Evolutionary conservation across 2,888 invertebrate genomes (phyloP).

Genomic region (Microplitis manilae): DNA sequence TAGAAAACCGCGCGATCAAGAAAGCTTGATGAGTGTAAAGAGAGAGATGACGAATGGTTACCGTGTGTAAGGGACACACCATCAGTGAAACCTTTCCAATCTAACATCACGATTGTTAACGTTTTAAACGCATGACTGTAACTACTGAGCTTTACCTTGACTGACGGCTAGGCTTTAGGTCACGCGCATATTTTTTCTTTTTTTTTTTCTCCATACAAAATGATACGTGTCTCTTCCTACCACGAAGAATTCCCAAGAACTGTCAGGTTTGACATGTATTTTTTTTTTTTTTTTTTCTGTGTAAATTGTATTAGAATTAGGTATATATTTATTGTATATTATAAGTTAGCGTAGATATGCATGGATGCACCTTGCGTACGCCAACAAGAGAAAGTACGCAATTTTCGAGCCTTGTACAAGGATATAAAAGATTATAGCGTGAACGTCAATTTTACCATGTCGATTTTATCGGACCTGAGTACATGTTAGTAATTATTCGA

Average conservation of each 20-base stretch:
- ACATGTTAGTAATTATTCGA: neutral
- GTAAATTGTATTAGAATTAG: constrained; percentile 6
- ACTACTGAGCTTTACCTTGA: constrained; percentile 65
- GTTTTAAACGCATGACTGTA: constrained; percentile 66
- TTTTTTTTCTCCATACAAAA: constrained; percentile 7
- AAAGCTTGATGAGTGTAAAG: constrained; percentile 39
- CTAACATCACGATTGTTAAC: constrained; percentile 44
- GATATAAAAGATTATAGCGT: neutral
- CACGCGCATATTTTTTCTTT: constrained; percentile 28
- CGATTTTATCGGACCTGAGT: neutral
- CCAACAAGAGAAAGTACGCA: neutral
- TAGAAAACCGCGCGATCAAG: constrained; percentile 29
- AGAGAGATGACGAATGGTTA: constrained; percentile 52
- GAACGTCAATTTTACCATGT: constrained; percentile 1
- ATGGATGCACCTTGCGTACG: constrained; percentile 1
- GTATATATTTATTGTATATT: constrained; percentile 2
- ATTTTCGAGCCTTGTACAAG: neutral
- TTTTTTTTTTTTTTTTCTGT: constrained; percentile 16
- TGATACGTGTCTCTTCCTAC: neutral
- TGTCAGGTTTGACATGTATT: neutral
- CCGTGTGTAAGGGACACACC: constrained; percentile 45
- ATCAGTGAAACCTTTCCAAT: constrained; percentile 29
- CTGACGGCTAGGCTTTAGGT: constrained; percentile 37
- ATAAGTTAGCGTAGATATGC: neutral
- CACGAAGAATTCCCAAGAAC: neutral